Evolutionary conservation across 2,797 vertebrate species (phyloP), one percentile per base, ranked within the genome.

Genomic region (Typhlichthys subterraneus): DNA sequence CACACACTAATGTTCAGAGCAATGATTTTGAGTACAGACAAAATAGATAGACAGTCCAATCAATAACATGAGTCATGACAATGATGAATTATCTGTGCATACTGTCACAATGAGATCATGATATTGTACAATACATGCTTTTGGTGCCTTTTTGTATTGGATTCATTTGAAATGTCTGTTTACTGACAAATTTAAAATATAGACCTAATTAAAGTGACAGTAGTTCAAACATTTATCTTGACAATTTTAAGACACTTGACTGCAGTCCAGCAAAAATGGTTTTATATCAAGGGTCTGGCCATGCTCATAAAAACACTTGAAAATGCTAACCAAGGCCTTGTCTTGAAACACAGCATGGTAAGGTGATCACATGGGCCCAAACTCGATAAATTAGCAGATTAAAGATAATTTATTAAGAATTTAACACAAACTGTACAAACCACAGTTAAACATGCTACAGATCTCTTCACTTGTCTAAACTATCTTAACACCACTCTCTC

Each of bases 61-160:
- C 75, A 63, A 81, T 85, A 76, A 82, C 53, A 69, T 2, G 23
- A 23, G 23, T 23, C 23, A 52, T 56, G 75, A 75, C 66, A 73
- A 15, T 69, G 45, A 29, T 29, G 1, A 12, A 12, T 23, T 29
- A 2, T 63, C 51, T 55, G 15, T 19, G 23, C 38, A 48, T 51
- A 31, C 69, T 64, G 14, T 33, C 33, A 74, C 64, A 74, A 13
- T 64, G 71, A 59, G 49, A 73, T 59, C 33, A 5, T 38, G 33
- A 38, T 8, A 38, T 5, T 38, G 5, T 38, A 38, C 33, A 23
- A 3, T 23, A 23, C 7, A 38, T 38, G 33, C 33, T 8, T 38
- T 5, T 38, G 33, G 33, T 38, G 33, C 33, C 33, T 38, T 38
- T 38, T 7, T 38, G 5, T 5, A 1, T 8, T 5, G 33, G 33